A percentile compares a stretch with the other conserved stretches of the same genome.
Evolutionary conservation across 2,113 vertebrate species (phyloP).

Genomic region (Coregonus clupeaformis): DNA sequence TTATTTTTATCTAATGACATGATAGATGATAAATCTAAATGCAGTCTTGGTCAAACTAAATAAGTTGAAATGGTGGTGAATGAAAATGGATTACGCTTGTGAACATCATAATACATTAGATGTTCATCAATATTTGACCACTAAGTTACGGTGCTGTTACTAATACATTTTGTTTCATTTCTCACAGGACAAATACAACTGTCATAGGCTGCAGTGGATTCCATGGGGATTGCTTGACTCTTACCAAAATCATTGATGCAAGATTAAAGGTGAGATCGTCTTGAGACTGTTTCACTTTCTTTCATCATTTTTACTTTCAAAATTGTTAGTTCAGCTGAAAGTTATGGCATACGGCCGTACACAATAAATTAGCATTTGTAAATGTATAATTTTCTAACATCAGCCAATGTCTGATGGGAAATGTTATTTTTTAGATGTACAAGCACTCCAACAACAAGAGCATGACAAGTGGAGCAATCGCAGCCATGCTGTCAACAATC

Average conservation of each 20-base stretch:
- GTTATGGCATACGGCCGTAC: too few species aligned
- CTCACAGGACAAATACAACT: slow-evolving; percentile 87
- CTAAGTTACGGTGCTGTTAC: not conserved
- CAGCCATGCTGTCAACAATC: slow-evolving; percentile 96
- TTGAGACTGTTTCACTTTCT: slow-evolving; percentile 23
- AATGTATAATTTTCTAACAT: not conserved
- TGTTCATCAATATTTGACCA: not conserved
- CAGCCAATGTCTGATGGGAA: too few species aligned
- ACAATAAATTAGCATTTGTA: too few species aligned
- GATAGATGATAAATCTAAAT: too few species aligned
- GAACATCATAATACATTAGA: not conserved
- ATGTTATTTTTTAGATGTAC: slow-evolving; percentile 83
- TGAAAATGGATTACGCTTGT: not conserved
- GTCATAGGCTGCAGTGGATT: slow-evolving; percentile 96
- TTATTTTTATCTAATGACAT: too few species aligned
- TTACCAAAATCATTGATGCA: slow-evolving; percentile 97
- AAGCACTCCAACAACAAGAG: slow-evolving; percentile 96
- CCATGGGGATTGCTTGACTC: slow-evolving; percentile 95
- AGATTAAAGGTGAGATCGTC: slow-evolving; percentile 85
- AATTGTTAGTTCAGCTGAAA: too few species aligned
- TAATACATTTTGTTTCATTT: not conserved
- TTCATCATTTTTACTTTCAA: not conserved
- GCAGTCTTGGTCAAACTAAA: too few species aligned
- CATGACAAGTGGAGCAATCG: slow-evolving; percentile 94
- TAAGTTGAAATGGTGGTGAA: too few species aligned